Evolutionary conservation across 2,113 vertebrate species (phyloP).

Genomic region (Pitta sordida): DNA sequence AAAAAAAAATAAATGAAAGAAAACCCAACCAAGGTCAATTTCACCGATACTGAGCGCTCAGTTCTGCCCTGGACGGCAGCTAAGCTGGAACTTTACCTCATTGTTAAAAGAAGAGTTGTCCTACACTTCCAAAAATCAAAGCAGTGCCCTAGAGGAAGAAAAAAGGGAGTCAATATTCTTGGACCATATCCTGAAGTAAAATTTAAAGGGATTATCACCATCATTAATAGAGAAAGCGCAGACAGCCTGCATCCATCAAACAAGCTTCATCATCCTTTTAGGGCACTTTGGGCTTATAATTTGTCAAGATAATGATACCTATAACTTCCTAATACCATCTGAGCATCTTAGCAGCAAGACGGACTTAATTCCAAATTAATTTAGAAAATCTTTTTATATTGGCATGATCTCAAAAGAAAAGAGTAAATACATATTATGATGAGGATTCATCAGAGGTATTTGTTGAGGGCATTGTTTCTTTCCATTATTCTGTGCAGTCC

Average conservation of each 20-base stretch:
- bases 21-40: background rate
- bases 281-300: background rate
- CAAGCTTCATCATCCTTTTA: background rate
- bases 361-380: background rate
- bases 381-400: background rate
- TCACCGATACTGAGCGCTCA: background rate
- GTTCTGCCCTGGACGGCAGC: background rate
- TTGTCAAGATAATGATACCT: background rate
- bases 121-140: background rate
- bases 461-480: background rate
- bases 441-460: too few species aligned
- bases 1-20: background rate
- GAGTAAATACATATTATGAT: background rate
- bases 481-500: accelerated
- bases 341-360: background rate
- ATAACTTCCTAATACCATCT: background rate
- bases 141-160: background rate
- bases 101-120: background rate
- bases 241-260: background rate
- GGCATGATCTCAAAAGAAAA: background rate
- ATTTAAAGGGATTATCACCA: background rate
- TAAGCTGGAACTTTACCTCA: background rate
- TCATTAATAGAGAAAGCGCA: background rate
- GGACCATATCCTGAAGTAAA: background rate
- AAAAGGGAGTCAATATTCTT: background rate